Percentiles rank a stretch among this genome's conserved stretches.
phyloP scores from a whole-genome alignment of 2,797 vertebrate genomes.

The Enteromius paludinosus region DNA sequence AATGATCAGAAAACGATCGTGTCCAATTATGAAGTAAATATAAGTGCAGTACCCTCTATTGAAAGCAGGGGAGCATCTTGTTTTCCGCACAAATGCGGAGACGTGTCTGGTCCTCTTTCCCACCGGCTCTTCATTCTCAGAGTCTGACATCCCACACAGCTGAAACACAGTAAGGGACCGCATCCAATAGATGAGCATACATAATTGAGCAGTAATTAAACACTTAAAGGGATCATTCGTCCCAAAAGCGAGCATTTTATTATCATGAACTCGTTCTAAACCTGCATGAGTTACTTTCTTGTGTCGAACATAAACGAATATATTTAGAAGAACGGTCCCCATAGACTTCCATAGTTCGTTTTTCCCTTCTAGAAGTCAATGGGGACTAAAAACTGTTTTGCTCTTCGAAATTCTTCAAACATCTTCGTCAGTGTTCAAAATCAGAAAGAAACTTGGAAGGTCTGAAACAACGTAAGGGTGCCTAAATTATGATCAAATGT shows the following conservation, averaged over 20 bases:
- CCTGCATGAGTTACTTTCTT: background rate
- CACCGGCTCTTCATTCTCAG: slow-evolving; percentile 93
- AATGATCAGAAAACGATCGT: background rate
- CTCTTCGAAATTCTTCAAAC: background rate
- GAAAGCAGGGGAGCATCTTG: slow-evolving; percentile 78
- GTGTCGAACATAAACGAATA: background rate
- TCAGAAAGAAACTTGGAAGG: background rate
- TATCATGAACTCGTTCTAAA: background rate
- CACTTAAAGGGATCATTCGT: background rate
- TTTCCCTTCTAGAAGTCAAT: too few relatives aligned
- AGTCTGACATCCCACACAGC: slow-evolving; percentile 88
- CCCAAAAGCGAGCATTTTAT: background rate
- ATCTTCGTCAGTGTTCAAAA: background rate
- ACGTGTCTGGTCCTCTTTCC: slow-evolving; percentile 83
- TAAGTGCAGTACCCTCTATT: slow-evolving; percentile 77
- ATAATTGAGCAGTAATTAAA: background rate
- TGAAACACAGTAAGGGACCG: slow-evolving; percentile 55
- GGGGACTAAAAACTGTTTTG: too few relatives aligned
- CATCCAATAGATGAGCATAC: background rate
- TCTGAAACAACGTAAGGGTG: background rate
- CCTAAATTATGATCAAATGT: background rate
- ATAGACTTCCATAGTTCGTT: background rate
- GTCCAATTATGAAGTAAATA: background rate
- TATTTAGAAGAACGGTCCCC: background rate
- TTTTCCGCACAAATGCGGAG: slow-evolving; percentile 90